Evolutionary conservation across 2,113 vertebrate genomes (phyloP), one percentile per base, ranked within the genome.

Genomic region (Centrocercus urophasianus): DNA sequence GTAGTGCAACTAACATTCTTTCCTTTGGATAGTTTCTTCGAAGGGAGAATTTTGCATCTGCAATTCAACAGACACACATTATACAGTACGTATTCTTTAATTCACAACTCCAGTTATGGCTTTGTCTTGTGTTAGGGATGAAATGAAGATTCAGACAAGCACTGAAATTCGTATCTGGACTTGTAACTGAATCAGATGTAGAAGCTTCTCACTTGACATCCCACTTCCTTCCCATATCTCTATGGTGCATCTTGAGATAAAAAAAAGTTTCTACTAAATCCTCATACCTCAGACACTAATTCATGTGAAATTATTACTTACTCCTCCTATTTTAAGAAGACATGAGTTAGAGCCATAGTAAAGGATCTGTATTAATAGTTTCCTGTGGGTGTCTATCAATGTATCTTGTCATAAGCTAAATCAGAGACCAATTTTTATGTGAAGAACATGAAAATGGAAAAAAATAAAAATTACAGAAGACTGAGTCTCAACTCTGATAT

Each of bases 381-480:
- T 93, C n/a, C 79, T 80, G 64, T 83, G 80, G 90, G 72, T 83
- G 47, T 64, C 75, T 90, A 42, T 85, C 95, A 88, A 66, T 93
- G 47, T 66, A 88, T 45, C 82, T 82, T 91, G 48, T 74, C 82
- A 92, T 25, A 71, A 38, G 75, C 65, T 91, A 91, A 93, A 93
- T 73, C 74, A 85, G 45, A 42, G 28, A 54, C 27, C 14, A 11
- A 50, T 21, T 87, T 91, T 74, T 38, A 59, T 12, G 32, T 54
- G 79, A 93, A 87, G 59, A 92, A 73, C 48, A 61, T 8, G 56
- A 87, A 95, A 96, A 91, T 45, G 30, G 28, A 85, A 86, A 56
- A 12, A 92, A 78, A 91, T 52, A 47, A 14, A 87, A 95, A 93
- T 47, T 60, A 1, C 64, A 63, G 14, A 75, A 13, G 14, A 61